phyloP scores from a whole-genome alignment of 2,888 invertebrate genomes.

The Drosophila limbata region DNA sequence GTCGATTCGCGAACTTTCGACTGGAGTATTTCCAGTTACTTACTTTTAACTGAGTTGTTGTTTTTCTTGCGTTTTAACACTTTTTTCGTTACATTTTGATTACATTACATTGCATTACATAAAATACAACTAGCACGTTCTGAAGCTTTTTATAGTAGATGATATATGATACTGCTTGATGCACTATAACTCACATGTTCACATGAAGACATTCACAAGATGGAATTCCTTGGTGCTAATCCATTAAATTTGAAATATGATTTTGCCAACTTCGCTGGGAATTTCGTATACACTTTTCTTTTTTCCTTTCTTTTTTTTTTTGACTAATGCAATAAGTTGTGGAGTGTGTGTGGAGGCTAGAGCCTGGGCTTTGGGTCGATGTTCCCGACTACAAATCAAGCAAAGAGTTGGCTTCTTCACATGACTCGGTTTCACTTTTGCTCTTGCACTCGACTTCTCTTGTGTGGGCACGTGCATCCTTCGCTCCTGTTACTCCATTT shows the following conservation, averaged over 20 bases:
- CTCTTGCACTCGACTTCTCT: constrained; percentile 2
- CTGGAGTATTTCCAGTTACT: background rate
- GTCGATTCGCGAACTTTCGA: background rate
- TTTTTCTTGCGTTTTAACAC: background rate
- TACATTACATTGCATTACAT: constrained; percentile 22
- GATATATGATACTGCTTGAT: constrained; percentile 43
- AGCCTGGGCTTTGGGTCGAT: constrained; percentile 1
- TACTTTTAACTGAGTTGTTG: background rate
- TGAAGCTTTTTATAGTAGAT: constrained; percentile 15
- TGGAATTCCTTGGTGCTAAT: constrained; percentile 51
- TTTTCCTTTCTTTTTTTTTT: constrained; percentile 11
- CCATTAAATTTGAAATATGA: constrained; percentile 72
- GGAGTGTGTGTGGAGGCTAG: constrained; percentile 1
- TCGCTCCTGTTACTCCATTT: background rate
- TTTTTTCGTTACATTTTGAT: constrained; percentile 6
- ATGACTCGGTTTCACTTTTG: constrained; percentile 47
- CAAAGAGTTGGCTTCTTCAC: constrained; percentile 27
- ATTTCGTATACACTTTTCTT: constrained; percentile 25
- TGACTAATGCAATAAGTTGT: constrained; percentile 52
- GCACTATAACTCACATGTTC: constrained; percentile 48
- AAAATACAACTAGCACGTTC: constrained; percentile 44
- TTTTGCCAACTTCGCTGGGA: constrained; percentile 36
- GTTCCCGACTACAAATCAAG: constrained; percentile 32
- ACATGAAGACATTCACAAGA: constrained; percentile 36
- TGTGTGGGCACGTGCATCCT: constrained; percentile 31